These are phyloP conservation scores for Caligus rogercresseyi DNA, from an alignment of 1,140 invertebrate genomes.

Conservation along the genomic window DNA sequence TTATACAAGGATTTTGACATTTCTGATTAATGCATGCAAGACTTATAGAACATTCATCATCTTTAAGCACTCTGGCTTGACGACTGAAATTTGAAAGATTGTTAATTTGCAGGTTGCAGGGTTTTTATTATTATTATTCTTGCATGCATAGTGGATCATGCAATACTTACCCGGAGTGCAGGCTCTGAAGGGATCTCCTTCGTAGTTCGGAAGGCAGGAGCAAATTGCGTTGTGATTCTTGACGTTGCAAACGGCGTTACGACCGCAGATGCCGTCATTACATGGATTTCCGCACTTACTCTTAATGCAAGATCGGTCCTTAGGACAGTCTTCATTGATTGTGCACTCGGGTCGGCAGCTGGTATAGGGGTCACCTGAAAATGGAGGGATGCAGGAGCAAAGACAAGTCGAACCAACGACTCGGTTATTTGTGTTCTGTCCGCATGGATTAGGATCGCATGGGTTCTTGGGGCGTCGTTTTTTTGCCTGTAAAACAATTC, in stretches of 20 bases:
- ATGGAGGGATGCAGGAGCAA: conserved; percentile 21
- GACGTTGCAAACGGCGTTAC: conserved; percentile 51
- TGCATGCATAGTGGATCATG: conserved; percentile 3
- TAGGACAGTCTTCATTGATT: conserved; percentile 27
- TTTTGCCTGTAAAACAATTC: not conserved
- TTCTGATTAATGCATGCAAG: conserved; percentile 28
- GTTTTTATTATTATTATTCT: too few species aligned
- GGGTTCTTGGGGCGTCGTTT: conserved; percentile 33
- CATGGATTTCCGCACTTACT: conserved; percentile 41
- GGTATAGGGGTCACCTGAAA: conserved; percentile 21
- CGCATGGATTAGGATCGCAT: conserved; percentile 60
- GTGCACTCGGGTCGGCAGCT: conserved; percentile 21
- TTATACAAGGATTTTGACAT: conserved; percentile 24
- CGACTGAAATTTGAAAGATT: conserved; percentile 23
- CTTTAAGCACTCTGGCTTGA: conserved; percentile 24
- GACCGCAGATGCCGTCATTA: conserved; percentile 37
- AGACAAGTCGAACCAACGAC: conserved; percentile 34
- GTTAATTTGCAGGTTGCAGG: not conserved
- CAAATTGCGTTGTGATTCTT: conserved; percentile 58
- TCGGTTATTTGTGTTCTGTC: conserved; percentile 37
- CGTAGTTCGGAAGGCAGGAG: conserved; percentile 40
- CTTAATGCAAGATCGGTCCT: conserved; percentile 45
- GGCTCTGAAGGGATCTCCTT: conserved; percentile 24
- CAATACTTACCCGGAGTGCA: conserved; percentile 9
- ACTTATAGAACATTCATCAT: conserved; percentile 23